These are phyloP conservation scores for Nezara viridula DNA, from an alignment of 2,888 invertebrate species.

Conservation along the genomic window DNA sequence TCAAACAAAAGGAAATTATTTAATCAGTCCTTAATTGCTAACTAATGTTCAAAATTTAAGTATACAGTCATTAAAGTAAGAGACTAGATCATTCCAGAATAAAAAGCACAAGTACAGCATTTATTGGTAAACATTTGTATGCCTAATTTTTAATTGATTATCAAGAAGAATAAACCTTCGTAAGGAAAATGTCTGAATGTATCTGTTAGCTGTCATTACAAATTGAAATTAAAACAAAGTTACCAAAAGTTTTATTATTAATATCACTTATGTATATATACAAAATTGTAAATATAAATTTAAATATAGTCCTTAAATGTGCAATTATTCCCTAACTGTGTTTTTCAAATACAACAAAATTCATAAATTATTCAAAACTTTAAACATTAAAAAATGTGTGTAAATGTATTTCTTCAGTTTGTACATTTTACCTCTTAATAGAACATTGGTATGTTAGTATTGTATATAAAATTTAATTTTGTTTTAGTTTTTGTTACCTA, in stretches of 20 bases:
- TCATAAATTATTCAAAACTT: slow-evolving; percentile 3
- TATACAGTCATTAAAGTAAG: not conserved
- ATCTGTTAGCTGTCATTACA: not conserved
- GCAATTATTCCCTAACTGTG: slow-evolving; percentile 50
- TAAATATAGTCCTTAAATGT: slow-evolving; percentile 55
- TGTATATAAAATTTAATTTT: slow-evolving; percentile 9
- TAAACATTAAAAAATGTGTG: slow-evolving; percentile 43
- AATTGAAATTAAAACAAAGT: slow-evolving; percentile 27
- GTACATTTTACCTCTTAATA: slow-evolving; percentile 24
- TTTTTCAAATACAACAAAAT: not conserved
- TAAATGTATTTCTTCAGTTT: slow-evolving; percentile 47
- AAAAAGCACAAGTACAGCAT: not conserved
- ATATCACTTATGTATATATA: slow-evolving; percentile 49
- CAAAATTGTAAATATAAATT: slow-evolving; percentile 23
- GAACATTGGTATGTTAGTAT: not conserved
- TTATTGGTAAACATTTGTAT: not conserved
- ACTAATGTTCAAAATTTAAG: not conserved
- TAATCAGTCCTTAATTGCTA: not conserved
- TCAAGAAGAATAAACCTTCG: not conserved
- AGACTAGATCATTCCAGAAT: not conserved
- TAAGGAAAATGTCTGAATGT: not conserved
- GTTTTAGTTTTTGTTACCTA: not conserved
- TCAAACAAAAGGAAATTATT: not conserved
- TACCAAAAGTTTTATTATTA: slow-evolving; percentile 35
- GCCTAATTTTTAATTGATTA: not conserved